Percentiles rank a stretch among this genome's conserved stretches.
Conservation (phyloP, 2,797 vertebrate species). For the Myotis myotis region DNA sequence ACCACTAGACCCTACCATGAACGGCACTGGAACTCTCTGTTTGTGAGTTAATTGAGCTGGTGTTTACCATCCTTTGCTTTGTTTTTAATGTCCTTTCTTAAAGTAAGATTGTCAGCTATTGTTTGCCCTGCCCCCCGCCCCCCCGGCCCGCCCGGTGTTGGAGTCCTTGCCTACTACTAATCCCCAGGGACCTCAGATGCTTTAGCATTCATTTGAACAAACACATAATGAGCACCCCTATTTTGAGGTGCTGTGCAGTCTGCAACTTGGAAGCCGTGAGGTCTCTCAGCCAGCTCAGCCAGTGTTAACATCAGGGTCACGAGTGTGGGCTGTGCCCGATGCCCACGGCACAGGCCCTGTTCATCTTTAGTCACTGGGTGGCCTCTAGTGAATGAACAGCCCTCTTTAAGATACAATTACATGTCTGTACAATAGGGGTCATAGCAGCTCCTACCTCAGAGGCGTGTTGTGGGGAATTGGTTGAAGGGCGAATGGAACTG, state of each 20-base stretch:
- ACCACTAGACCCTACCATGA: background rate
- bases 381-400: background rate
- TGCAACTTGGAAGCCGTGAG: background rate
- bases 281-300: background rate
- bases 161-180: background rate
- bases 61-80: background rate
- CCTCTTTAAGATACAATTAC: background rate
- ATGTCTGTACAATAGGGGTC: background rate
- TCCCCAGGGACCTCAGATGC: background rate
- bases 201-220: background rate
- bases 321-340: no score
- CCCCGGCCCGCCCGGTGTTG: no score
- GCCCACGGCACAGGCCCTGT: background rate
- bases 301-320: rapidly evolving
- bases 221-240: background rate
- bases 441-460: background rate
- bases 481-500: background rate
- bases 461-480: background rate
- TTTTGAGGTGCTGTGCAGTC: background rate
- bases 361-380: background rate
- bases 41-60: background rate
- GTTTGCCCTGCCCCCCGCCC: background rate
- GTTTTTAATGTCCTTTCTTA: background rate
- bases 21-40: background rate
- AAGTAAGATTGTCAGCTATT: background rate